Evolutionary conservation across 2,113 vertebrate genomes (phyloP).

Genomic region (Quiscalus mexicanus): DNA sequence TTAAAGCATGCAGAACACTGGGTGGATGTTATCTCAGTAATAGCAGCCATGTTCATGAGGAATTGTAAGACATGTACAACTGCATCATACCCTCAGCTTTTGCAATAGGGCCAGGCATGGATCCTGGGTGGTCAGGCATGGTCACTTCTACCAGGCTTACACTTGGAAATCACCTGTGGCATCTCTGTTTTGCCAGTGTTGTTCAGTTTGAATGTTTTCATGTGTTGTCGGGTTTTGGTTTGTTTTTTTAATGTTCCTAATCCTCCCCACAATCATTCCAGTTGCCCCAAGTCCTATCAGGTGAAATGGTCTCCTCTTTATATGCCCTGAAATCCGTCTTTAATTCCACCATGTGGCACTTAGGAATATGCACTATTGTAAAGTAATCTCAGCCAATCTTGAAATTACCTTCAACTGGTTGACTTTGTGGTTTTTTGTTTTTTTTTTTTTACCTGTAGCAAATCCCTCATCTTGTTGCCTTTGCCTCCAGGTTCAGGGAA

Average conservation of each 20-base stretch:
- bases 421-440: neutral
- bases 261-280: neutral
- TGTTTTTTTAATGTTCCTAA: neutral
- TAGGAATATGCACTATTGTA: neutral
- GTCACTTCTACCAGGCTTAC: neutral
- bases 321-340: neutral
- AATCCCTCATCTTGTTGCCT: neutral
- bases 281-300: neutral
- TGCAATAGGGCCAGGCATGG: rapidly evolving
- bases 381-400: neutral
- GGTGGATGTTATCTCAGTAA: neutral
- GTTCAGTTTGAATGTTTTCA: neutral
- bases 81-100: neutral
- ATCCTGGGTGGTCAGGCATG: neutral
- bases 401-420: neutral
- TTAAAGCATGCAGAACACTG: neutral
- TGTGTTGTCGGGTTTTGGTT: neutral
- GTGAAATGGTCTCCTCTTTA: neutral
- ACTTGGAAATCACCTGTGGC: neutral
- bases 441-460: neutral
- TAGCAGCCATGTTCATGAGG: neutral
- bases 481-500: neutral
- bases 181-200: neutral
- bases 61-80: neutral
- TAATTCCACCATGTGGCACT: neutral